These are phyloP conservation scores for Zootoca vivipara DNA, from an alignment of 2,113 vertebrate genomes.

Conservation along the genomic window DNA sequence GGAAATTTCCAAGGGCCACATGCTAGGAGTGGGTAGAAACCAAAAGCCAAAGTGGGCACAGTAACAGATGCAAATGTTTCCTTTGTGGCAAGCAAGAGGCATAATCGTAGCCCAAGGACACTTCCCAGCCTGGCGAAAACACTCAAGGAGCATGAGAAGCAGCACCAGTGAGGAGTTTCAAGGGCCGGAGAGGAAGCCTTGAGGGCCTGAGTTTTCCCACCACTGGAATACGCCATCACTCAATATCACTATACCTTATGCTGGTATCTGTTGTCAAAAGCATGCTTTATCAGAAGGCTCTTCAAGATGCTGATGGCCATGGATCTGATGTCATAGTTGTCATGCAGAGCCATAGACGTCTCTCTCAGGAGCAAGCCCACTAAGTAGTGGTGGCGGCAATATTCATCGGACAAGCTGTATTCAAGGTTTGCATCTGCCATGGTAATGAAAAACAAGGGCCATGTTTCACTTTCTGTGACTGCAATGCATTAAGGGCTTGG, in stretches of 20 bases:
- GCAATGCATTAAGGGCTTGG: neutral
- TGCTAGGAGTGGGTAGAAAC: too few relatives aligned
- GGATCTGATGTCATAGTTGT: constrained; percentile 87
- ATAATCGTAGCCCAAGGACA: too few relatives aligned
- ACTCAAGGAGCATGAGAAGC: too few relatives aligned
- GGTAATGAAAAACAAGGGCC: constrained; percentile 42
- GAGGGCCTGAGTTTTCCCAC: too few relatives aligned
- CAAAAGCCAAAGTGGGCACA: too few relatives aligned
- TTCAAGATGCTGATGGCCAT: constrained; percentile 89
- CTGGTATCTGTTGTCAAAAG: constrained; percentile 91
- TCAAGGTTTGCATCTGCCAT: constrained; percentile 90
- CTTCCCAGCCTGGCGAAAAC: too few relatives aligned
- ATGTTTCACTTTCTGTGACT: neutral
- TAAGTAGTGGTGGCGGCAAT: constrained; percentile 94
- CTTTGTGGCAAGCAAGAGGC: too few relatives aligned
- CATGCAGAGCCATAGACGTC: constrained; percentile 87
- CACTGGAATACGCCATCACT: neutral
- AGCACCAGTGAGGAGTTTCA: too few relatives aligned
- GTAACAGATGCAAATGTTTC: too few relatives aligned
- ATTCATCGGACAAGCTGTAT: constrained; percentile 93
- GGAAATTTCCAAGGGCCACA: too few relatives aligned
- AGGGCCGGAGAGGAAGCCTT: too few relatives aligned
- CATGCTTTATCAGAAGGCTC: constrained; percentile 94
- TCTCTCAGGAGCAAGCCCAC: constrained; percentile 93
- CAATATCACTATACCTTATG: constrained; percentile 79